phyloP scores from a whole-genome alignment of 2,888 invertebrate species.

The Clusia tigrina region DNA sequence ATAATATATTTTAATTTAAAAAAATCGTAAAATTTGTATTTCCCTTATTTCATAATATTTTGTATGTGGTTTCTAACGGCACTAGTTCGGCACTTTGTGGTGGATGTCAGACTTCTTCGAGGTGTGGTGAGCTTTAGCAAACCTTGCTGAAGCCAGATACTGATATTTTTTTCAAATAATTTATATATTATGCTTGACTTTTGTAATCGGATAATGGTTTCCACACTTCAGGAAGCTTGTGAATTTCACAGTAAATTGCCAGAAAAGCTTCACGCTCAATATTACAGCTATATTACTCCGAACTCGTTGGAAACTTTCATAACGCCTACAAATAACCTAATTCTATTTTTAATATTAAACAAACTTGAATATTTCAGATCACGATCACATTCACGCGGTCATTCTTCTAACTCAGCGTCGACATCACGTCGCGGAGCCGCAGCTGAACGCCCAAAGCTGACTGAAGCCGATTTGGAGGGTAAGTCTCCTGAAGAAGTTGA shows the following conservation, averaged over 20 bases:
- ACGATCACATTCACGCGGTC: slow-evolving; percentile 55
- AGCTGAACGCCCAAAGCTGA: slow-evolving; percentile 72
- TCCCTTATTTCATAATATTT: no score
- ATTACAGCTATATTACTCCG: no score
- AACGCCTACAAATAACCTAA: neutral
- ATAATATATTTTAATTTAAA: neutral
- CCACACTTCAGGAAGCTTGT: no score
- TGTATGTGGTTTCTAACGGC: no score
- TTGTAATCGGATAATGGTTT: no score
- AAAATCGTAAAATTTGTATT: slow-evolving; percentile 1
- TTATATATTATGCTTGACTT: no score
- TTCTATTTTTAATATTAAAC: neutral
- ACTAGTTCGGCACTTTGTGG: no score
- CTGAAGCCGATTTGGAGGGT: slow-evolving; percentile 87
- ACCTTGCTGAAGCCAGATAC: no score
- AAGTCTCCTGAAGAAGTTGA: slow-evolving; percentile 91
- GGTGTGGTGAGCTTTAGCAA: no score
- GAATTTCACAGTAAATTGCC: neutral
- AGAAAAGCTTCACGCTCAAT: neutral
- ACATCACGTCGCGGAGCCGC: slow-evolving; percentile 50
- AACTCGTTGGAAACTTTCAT: neutral
- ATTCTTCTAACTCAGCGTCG: slow-evolving; percentile 38
- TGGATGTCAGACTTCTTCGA: no score
- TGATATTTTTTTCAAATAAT: no score
- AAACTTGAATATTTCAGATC: slow-evolving; percentile 24